Evolutionary conservation across 2,113 vertebrate species (phyloP), one percentile per base, ranked within the genome.

Genomic region (Bolborhynchus lineola): DNA sequence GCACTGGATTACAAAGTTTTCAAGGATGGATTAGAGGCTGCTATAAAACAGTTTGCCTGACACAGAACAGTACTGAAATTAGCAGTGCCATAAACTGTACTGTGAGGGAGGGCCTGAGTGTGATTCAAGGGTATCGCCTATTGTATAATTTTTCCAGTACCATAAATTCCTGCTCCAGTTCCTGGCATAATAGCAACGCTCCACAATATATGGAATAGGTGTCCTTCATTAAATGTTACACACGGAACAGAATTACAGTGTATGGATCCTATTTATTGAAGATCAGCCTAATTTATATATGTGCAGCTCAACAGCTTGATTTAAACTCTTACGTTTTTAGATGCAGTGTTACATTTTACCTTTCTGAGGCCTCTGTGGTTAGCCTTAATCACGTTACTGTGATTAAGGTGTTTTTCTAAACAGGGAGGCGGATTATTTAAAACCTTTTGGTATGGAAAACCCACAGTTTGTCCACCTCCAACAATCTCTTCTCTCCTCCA

Each of bases 11-110:
- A 90, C 24, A 24, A 77, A 93, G 35, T 96, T 94, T 95, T 87
- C 35, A 44, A 46, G 83, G 20, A 83, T 89, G 88, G 88, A 87
- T 93, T 82, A 82, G 80, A 78, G 33, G 42, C 71, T 63, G 74
- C 93, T 93, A 90, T 95, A 95, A 97, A 97, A 77, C 85, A 96
- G 87, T 71, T 81, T 92, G 74, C 37, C 78, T 95, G 93, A 91
- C 90, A 82, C 63, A 78, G 35, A 95, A 94, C n/a, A 50, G 20
- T 69, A 81, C 92, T 93, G 94, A 95, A 96, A 97, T 97, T 96
- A 97, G 80, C 85, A 71, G 25, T 42, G 88, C 84, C 93, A 94
- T 97, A 96, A 95, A 96, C 11, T 0, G 55, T 46, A 17, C 82
- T n/a, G 53, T 0, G 1, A 93, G 79, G 70, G 72, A 86, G 52